Percentiles rank a stretch among this genome's conserved stretches.
These are phyloP conservation scores for Simalia tracyae DNA, from an alignment of 2,797 vertebrate species.

Conservation along the genomic window DNA sequence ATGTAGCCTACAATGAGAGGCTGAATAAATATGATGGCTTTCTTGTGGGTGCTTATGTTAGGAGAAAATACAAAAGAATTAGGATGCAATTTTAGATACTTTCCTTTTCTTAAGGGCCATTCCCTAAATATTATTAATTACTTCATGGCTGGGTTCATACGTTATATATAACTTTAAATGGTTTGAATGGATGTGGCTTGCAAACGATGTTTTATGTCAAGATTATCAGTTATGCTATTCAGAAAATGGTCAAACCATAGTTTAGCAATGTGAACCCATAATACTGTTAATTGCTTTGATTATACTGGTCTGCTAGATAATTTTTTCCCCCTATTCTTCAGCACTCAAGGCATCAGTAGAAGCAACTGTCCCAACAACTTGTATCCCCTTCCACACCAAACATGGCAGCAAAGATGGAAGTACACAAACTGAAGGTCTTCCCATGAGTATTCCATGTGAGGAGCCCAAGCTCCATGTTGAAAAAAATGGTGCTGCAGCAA, in stretches of 20 bases:
- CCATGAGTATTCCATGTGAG: conserved; percentile 60
- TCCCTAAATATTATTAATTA: neutral
- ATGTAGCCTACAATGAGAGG: neutral
- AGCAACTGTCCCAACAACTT: conserved; percentile 51
- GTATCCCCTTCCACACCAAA: conserved; percentile 66
- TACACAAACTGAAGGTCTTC: conserved; percentile 78
- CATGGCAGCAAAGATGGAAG: conserved; percentile 80
- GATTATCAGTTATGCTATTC: neutral
- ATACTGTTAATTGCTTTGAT: neutral
- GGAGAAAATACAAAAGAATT: neutral
- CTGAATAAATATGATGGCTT: neutral
- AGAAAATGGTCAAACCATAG: neutral
- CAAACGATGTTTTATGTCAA: neutral
- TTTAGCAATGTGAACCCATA: neutral
- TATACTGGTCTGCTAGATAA: neutral
- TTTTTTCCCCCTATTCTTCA: conserved; percentile 57
- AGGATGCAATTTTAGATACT: neutral
- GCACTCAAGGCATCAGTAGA: conserved; percentile 78
- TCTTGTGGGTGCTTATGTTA: neutral
- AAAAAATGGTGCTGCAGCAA: conserved; percentile 18
- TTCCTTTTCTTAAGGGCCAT: neutral
- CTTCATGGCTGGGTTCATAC: neutral
- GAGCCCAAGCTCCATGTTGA: conserved; percentile 39
- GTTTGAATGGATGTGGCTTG: neutral
- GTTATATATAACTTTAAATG: neutral